These are phyloP conservation scores for Drosophila bipectinata DNA, from an alignment of 1,140 invertebrate genomes.

Conservation along the genomic window DNA sequence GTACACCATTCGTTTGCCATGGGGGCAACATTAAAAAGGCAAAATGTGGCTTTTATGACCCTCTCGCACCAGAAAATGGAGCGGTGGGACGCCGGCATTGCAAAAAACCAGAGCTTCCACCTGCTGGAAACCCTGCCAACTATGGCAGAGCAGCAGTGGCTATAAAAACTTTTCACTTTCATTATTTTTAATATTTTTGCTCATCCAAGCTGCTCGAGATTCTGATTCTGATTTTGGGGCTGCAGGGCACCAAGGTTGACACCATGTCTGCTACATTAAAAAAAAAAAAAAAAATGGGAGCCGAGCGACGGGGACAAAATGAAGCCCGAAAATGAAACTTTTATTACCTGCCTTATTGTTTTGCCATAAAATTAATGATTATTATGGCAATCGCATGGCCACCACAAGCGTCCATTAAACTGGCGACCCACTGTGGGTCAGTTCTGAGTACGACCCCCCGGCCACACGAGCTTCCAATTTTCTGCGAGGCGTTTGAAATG, in stretches of 20 bases:
- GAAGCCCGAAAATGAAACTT: conserved; percentile 76
- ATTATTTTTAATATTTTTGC: conserved; percentile 75
- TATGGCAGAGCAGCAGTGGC: conserved; percentile 19
- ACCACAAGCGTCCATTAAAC: conserved; percentile 76
- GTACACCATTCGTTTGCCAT: conserved; percentile 53
- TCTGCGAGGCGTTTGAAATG: conserved; percentile 58
- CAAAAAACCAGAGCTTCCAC: conserved; percentile 8
- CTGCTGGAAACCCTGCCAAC: conserved; percentile 30
- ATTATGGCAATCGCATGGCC: conserved; percentile 73
- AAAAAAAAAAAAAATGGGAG: conserved; percentile 5
- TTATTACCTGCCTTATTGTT: conserved; percentile 82
- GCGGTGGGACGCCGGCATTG: neutral
- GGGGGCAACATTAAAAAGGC: conserved; percentile 69
- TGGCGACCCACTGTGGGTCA: conserved; percentile 47
- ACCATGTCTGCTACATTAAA: conserved; percentile 40
- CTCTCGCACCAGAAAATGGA: conserved; percentile 5
- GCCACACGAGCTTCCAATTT: conserved; percentile 32
- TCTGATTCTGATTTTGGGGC: conserved; percentile 4
- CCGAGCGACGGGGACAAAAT: conserved; percentile 3
- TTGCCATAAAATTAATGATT: conserved; percentile 82
- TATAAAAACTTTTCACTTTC: conserved; percentile 79
- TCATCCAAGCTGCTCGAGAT: conserved; percentile 28
- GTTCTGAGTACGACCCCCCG: conserved; percentile 12
- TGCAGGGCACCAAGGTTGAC: conserved; percentile 21
- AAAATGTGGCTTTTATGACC: conserved; percentile 75